These are phyloP conservation scores for Chondrilla cf. caribensis DNA, from an alignment of 37 sponge, comb jelly and placozoan species.

Conservation along the genomic window DNA sequence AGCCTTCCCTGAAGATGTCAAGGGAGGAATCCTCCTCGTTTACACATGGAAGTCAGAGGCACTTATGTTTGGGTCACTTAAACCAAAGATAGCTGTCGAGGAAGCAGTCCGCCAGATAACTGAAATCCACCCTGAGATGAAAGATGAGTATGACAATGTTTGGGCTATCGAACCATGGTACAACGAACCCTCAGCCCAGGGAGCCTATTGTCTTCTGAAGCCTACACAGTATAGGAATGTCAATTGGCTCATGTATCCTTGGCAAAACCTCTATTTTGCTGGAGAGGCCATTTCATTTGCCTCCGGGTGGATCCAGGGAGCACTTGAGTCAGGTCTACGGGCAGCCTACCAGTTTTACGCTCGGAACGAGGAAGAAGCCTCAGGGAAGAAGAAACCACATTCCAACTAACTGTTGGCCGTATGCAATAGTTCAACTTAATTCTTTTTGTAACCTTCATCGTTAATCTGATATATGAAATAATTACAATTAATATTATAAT, in stretches of 20 bases:
- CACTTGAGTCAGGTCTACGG: slow-evolving; percentile 55
- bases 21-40: slow-evolving; percentile 41
- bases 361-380: slow-evolving; percentile 36
- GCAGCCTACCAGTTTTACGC: slow-evolving; percentile 67
- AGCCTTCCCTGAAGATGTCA: too few species aligned
- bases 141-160: slow-evolving; percentile 31
- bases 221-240: slow-evolving; percentile 5
- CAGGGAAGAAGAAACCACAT: too few species aligned
- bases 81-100: slow-evolving; percentile 20
- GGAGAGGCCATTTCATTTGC: slow-evolving; percentile 63
- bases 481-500: too few species aligned
- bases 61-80: slow-evolving; percentile 45
- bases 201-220: slow-evolving; percentile 45
- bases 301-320: slow-evolving; percentile 75
- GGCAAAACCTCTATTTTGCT: slow-evolving; percentile 49
- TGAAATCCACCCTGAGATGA: slow-evolving; percentile 51
- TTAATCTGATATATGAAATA: too few species aligned
- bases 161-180: slow-evolving; percentile 46
- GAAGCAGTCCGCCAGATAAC: slow-evolving; percentile 41
- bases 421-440: too few species aligned
- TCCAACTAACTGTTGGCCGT: too few species aligned
- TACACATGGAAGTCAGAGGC: slow-evolving; percentile 67
- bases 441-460: too few species aligned
- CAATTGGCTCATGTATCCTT: slow-evolving; percentile 19
- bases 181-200: slow-evolving; percentile 36